These are phyloP conservation scores for Seriola aureovittata DNA, from an alignment of 2,113 vertebrate genomes.

Conservation along the genomic window DNA sequence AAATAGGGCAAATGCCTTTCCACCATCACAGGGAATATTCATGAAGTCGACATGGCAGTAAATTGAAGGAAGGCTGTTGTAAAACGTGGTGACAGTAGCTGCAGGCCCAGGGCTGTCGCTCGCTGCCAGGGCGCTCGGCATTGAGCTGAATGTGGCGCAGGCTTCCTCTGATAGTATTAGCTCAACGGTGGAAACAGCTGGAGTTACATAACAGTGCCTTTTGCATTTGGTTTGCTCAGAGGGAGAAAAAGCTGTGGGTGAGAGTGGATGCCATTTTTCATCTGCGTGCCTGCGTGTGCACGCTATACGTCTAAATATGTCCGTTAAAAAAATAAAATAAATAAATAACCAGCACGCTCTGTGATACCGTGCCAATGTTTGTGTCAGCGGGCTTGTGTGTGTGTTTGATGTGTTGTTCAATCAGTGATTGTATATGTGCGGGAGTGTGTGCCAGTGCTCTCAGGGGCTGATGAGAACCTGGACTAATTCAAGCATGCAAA, in stretches of 20 bases:
- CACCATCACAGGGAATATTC: conserved; percentile 40
- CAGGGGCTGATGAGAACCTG: conserved; percentile 69
- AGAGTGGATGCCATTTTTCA: conserved; percentile 54
- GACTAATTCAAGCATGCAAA: conserved; percentile 66
- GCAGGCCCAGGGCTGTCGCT: conserved; percentile 38
- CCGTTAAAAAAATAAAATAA: conserved; percentile 12
- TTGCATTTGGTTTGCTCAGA: conserved; percentile 57
- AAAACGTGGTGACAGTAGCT: conserved; percentile 58
- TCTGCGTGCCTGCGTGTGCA: background rate
- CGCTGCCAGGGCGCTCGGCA: conserved; percentile 52
- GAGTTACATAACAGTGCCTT: conserved; percentile 73
- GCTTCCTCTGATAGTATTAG: conserved; percentile 67
- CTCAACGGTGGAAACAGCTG: conserved; percentile 71
- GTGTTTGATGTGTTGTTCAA: conserved; percentile 10
- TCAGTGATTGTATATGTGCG: conserved; percentile 40
- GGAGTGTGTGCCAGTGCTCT: conserved; percentile 55
- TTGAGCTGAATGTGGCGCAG: conserved; percentile 42
- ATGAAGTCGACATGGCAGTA: conserved; percentile 44
- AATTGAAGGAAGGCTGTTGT: conserved; percentile 50
- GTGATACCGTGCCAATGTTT: conserved; percentile 43
- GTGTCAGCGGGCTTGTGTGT: conserved; percentile 10
- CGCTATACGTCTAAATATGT: conserved; percentile 56
- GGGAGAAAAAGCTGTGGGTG: conserved; percentile 56
- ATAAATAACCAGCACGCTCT: conserved; percentile 1
- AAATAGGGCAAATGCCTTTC: conserved; percentile 42